Conservation (phyloP, 2,888 invertebrate species). For the Spilosoma lubricipeda region DNA sequence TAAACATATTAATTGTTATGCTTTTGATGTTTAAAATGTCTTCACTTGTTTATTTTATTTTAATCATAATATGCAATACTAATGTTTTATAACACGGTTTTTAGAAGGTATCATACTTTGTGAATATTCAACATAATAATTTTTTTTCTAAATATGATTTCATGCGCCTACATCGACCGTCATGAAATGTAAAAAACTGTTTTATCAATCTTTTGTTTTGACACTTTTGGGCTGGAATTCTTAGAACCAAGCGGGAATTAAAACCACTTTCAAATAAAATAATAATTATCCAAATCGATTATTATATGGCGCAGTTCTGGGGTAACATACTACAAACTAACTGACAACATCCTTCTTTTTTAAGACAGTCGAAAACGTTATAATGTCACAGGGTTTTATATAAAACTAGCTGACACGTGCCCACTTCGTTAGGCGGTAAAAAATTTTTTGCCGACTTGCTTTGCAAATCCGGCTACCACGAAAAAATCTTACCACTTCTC, state of each 20-base stretch:
- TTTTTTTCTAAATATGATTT: too few relatives aligned
- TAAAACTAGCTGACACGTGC: too few relatives aligned
- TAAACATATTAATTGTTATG: conserved; percentile 9
- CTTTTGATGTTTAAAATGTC: conserved; percentile 12
- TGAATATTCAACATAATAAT: not conserved
- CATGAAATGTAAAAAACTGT: too few relatives aligned
- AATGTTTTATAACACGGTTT: not conserved
- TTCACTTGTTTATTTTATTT: conserved; percentile 11
- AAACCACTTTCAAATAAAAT: not conserved
- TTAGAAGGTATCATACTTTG: not conserved
- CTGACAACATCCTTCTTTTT: too few relatives aligned
- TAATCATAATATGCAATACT: not conserved
- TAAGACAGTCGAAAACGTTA: too few relatives aligned
- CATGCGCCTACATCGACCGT: too few relatives aligned
- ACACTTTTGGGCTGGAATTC: not conserved
- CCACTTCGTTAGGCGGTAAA: too few relatives aligned
- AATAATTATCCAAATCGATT: not conserved
- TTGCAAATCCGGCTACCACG: too few relatives aligned
- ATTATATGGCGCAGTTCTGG: not conserved
- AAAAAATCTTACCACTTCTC: too few relatives aligned
- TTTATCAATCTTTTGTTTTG: not conserved
- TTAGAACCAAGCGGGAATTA: not conserved
- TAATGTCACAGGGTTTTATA: too few relatives aligned
- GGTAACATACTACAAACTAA: not conserved
- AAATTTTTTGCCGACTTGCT: too few relatives aligned